Base-by-base conservation (phyloP, 2,797 vertebrate genomes). In the Huso huso region DNA sequence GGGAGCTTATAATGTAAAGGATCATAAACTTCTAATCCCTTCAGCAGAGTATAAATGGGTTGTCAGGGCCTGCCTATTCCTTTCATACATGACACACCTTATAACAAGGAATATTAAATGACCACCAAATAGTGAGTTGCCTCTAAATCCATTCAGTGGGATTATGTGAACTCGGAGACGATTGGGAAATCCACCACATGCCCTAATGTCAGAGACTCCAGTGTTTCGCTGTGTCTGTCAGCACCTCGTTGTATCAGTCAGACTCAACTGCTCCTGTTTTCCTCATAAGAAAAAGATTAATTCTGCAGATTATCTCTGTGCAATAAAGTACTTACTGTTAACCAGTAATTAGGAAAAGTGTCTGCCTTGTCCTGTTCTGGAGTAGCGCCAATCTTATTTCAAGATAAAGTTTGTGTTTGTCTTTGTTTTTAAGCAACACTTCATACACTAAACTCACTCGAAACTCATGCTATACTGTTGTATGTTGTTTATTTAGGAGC, bases 91-190 rank as follows among this genome's bases (percentile, higher is more conserved):
- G 68, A 73, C 80, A 69, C 78, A 85, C 81, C 83, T 73, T 66
- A 63, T 49, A 70, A 82, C 79, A 83, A 83, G 81, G 77, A 71
- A 66, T 69, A 71, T 71, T 77, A 79, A 78, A 79, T 79, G 80
- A 74, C 48, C 61, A 11, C 13, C 48, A 48, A 58, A 58, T 66
- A 18, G 9, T 50, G 83, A 74, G 81, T 85, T 82, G 83, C 79
- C 79, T 79, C 71, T 79, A 86, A 89, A 87, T 86, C 83, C 81
- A 70, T 3, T 67, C 51, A 64, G 66, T 66, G 66, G 78, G 84
- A 83, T 89, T 86, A 89, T 76, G 81, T 86, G 86, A 85, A 87
- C 83, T 76, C 79, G 75, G 85, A 89, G 85, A 85, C 72, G 76
- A 79, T 78, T 74, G 80, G 80, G 79, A 83, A 84, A 80, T 82